Conservation (phyloP, 2,797 vertebrate genomes). For the Enteromius unitaeniatus region DNA sequence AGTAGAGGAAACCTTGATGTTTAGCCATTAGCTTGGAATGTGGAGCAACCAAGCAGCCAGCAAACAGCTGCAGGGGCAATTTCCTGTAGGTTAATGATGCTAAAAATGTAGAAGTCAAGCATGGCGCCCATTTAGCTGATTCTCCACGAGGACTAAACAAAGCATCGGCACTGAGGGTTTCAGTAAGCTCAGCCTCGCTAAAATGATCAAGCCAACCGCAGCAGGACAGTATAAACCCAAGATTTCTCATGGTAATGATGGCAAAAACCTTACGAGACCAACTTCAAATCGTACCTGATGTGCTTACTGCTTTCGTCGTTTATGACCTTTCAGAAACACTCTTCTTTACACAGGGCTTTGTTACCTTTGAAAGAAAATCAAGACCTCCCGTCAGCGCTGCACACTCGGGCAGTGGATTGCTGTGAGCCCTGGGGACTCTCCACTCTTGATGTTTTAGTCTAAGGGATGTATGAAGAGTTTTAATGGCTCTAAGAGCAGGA, state of each 20-base stretch:
- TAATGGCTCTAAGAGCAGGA: slow-evolving; percentile 69
- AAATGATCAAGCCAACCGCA: slow-evolving; percentile 59
- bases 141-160: slow-evolving; percentile 71
- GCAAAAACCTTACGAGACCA: slow-evolving; percentile 51
- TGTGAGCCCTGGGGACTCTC: slow-evolving; percentile 69
- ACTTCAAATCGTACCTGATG: slow-evolving; percentile 65
- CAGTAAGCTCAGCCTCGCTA: slow-evolving; percentile 16
- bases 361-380: slow-evolving; percentile 67
- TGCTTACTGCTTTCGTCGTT: background rate
- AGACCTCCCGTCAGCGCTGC: slow-evolving; percentile 73
- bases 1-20: slow-evolving; percentile 77
- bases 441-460: slow-evolving; percentile 70
- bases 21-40: slow-evolving; percentile 77
- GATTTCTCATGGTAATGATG: slow-evolving; percentile 1
- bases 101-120: slow-evolving; percentile 84
- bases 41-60: slow-evolving; percentile 62
- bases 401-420: slow-evolving; percentile 58
- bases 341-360: slow-evolving; percentile 65
- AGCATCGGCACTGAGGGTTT: slow-evolving; percentile 62
- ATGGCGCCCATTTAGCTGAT: slow-evolving; percentile 71
- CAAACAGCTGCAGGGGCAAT: slow-evolving; percentile 85
- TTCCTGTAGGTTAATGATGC: slow-evolving; percentile 86
- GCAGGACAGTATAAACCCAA: slow-evolving; percentile 41
- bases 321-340: slow-evolving; percentile 53
- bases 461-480: slow-evolving; percentile 68